Evolutionary conservation across 2,888 invertebrate species (phyloP), one percentile per base, ranked within the genome.

Genomic region (Leuctra nigra): DNA sequence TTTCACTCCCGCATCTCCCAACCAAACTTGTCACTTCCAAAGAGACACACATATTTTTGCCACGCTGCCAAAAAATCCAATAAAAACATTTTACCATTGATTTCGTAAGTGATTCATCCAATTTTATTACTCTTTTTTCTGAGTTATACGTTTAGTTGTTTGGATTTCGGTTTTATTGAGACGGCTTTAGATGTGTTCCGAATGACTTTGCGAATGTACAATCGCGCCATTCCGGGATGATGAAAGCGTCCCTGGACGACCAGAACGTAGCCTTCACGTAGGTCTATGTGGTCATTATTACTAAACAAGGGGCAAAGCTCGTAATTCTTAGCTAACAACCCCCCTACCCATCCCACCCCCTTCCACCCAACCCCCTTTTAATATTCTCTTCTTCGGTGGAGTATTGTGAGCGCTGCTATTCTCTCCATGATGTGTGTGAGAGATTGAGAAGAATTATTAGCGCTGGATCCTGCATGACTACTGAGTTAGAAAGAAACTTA

Each of bases 371-470:
- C 29, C 60, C 54, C 39, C 56, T 53, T 53, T 48, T 53, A 55
- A 55, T 55, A 46, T 50, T 36, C 52, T 29, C 36, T 18, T n/a
- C 33, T 41, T 46, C 55, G 41, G 24, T 39, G 56, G 57, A 59
- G 55, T 61, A 60, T 60, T 58, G 58, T 58, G 53, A 58, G 55
- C 33, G 35, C 18, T 47, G 39, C 50, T 50, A 50, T 50, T 50
- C 50, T 50, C 50, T 35, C 33, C 23, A 36, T 58, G 58, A 56
- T 59, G 59, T 57, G 59, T 57, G 56, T 56, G 59, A 53, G 59
- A 59, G 59, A 56, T 59, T 56, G 59, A 48, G 54, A 57, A 59
- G 59, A 59, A 39, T 59, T 59, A 59, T 59, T 54, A 35, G 23
- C 54, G 33, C 41, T 44, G 54, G 56, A 59, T 59, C 59, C 59